phyloP scores from a whole-genome alignment of 2,888 invertebrate species.

The Rhogogaster chlorosoma region DNA sequence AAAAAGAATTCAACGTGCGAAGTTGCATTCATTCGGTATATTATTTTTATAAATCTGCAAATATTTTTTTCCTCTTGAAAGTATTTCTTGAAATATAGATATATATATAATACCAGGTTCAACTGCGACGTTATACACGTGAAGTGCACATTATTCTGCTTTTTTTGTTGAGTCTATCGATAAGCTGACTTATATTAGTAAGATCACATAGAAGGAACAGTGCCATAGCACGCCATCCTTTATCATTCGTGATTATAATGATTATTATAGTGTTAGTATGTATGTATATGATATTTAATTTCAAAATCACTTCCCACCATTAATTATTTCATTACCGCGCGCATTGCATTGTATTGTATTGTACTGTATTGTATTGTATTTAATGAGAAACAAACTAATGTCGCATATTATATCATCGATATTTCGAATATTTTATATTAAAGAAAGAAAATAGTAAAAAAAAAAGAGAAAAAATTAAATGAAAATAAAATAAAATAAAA shows the following conservation, averaged over 20 bases:
- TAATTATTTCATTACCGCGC: slow-evolving; percentile 7
- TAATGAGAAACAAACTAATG: slow-evolving; percentile 7
- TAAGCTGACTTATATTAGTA: not conserved
- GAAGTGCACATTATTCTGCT: slow-evolving; percentile 23
- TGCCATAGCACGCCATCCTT: slow-evolving; percentile 50
- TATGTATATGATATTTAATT: not conserved
- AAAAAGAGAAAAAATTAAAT: not conserved
- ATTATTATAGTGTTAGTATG: slow-evolving; percentile 17
- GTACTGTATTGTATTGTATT: slow-evolving; percentile 36
- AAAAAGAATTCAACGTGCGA: not conserved
- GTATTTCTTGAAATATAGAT: slow-evolving; percentile 8
- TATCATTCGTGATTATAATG: slow-evolving; percentile 38
- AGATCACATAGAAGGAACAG: slow-evolving; percentile 13
- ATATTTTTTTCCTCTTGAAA: not conserved
- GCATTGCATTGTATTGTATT: slow-evolving; percentile 35
- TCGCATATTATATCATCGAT: slow-evolving; percentile 6
- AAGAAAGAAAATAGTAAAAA: not conserved
- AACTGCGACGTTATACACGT: not conserved
- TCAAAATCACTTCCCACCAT: slow-evolving; percentile 29
- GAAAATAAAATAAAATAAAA: not conserved
- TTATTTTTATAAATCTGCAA: slow-evolving; percentile 6
- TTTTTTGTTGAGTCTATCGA: slow-evolving; percentile 7
- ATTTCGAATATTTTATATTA: slow-evolving; percentile 21
- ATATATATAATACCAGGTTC: not conserved
- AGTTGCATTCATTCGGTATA: slow-evolving; percentile 6